A percentile compares a stretch with the other conserved stretches of the same genome.
phyloP scores from a whole-genome alignment of 2,797 vertebrate genomes.

The Glossophaga mutica region DNA sequence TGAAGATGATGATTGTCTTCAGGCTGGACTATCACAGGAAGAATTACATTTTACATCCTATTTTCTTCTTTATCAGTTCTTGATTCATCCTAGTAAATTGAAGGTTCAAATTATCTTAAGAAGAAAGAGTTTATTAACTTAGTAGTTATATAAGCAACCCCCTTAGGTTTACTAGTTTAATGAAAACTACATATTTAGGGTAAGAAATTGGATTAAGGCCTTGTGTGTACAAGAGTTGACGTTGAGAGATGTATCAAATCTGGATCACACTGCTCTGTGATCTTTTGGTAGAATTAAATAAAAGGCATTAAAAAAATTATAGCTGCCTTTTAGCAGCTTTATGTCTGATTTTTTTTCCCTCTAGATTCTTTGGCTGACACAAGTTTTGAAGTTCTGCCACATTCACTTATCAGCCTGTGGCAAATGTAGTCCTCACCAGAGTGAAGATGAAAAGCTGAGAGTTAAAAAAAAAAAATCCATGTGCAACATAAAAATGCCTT shows the following conservation, averaged over 20 bases:
- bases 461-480: conserved; percentile 47
- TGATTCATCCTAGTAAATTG: background rate
- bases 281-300: conserved; percentile 70
- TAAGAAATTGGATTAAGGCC: conserved; percentile 72
- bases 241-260: conserved; percentile 73
- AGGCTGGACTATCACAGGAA: background rate
- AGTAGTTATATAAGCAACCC: background rate
- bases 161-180: conserved; percentile 69
- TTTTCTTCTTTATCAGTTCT: conserved; percentile 42
- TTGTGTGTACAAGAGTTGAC: conserved; percentile 51
- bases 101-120: conserved; percentile 3
- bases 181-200: conserved; percentile 68
- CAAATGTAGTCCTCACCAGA: conserved; percentile 60
- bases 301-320: conserved; percentile 65
- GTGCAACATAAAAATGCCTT: conserved; percentile 61
- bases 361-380: conserved; percentile 73
- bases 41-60: background rate
- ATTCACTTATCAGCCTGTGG: conserved; percentile 67
- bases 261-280: conserved; percentile 75
- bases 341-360: conserved; percentile 57
- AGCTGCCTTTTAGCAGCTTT: conserved; percentile 72
- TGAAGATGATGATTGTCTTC: background rate
- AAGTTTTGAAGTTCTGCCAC: conserved; percentile 75
- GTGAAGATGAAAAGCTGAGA: conserved; percentile 67
- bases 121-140: conserved; percentile 40